Evolutionary conservation across 2,113 vertebrate genomes (phyloP).

Genomic region (Pungitius pungitius): DNA sequence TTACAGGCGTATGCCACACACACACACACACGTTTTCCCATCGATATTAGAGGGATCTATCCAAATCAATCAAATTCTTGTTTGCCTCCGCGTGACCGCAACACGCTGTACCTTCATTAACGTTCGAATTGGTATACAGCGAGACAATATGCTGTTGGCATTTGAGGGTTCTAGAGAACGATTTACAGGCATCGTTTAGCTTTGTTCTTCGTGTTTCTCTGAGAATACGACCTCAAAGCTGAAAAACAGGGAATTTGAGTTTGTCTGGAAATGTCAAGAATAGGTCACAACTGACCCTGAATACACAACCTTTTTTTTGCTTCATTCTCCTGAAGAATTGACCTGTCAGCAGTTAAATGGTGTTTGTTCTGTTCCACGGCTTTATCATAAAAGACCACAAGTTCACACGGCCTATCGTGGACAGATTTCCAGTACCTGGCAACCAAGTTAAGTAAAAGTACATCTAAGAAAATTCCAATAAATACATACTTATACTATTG

Average conservation of each 20-base stretch:
- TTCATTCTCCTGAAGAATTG: slow-evolving; percentile 38
- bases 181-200: slow-evolving; percentile 27
- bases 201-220: slow-evolving; percentile 3
- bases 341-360: slow-evolving; percentile 65
- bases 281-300: slow-evolving; percentile 66
- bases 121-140: slow-evolving; percentile 15
- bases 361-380: slow-evolving; percentile 39
- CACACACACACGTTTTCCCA: not conserved
- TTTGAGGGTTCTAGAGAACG: slow-evolving; percentile 39
- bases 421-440: slow-evolving; percentile 16
- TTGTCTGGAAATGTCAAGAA: slow-evolving; percentile 70
- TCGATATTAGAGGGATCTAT: not conserved
- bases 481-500: not conserved
- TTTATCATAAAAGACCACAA: slow-evolving; percentile 38
- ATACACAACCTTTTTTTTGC: slow-evolving; percentile 36
- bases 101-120: slow-evolving; percentile 15
- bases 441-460: not conserved
- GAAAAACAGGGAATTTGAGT: slow-evolving; percentile 40
- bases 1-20: not conserved
- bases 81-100: not conserved
- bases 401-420: slow-evolving; percentile 12
- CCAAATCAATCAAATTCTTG: not conserved
- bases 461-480: not conserved
- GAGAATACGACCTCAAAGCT: slow-evolving; percentile 7
- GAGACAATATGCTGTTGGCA: slow-evolving; percentile 25